A percentile compares a stretch with the other conserved stretches of the same genome.
Conservation (phyloP, 2,797 vertebrate species). For the Scleropages formosus region DNA sequence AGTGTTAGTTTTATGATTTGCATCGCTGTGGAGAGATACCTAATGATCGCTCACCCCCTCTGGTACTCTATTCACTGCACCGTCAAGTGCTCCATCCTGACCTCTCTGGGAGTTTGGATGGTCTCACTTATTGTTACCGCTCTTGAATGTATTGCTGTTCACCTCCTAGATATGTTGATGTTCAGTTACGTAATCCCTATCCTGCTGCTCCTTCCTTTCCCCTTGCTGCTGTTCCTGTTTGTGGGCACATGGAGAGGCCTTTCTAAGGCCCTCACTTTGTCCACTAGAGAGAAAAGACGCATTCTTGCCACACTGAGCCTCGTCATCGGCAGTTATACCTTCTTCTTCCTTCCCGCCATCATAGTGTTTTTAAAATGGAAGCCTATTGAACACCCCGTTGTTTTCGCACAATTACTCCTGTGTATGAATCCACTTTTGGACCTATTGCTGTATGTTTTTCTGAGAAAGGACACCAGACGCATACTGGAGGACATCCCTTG, state of each 20-base stretch:
- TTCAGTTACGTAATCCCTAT: background rate
- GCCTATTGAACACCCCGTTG: slow-evolving; percentile 1
- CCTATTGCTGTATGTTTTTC: slow-evolving; percentile 41
- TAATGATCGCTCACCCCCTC: slow-evolving; percentile 41
- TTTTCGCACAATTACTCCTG: background rate
- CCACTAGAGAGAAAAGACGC: slow-evolving; percentile 28
- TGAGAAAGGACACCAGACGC: slow-evolving; percentile 34
- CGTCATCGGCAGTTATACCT: slow-evolving; percentile 33
- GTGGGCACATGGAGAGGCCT: slow-evolving; percentile 37
- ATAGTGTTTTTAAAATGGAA: background rate
- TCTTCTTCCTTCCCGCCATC: slow-evolving; percentile 33
- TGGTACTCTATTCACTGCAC: slow-evolving; percentile 39
- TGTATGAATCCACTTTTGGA: slow-evolving; percentile 39
- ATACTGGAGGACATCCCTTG: slow-evolving; percentile 24
- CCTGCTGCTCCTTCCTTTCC: slow-evolving; percentile 35
- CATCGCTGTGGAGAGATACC: slow-evolving; percentile 40
- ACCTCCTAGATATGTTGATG: too few relatives aligned
- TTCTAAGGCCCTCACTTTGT: slow-evolving; percentile 30
- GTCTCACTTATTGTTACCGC: background rate
- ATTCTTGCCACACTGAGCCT: slow-evolving; percentile 37
- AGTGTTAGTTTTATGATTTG: slow-evolving; percentile 43
- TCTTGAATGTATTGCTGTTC: background rate
- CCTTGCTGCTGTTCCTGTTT: slow-evolving; percentile 36
- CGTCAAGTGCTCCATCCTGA: slow-evolving; percentile 16
- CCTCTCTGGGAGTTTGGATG: slow-evolving; percentile 31